Base-by-base conservation (phyloP, 2,113 vertebrate species). In the Tragulus kanchil region DNA sequence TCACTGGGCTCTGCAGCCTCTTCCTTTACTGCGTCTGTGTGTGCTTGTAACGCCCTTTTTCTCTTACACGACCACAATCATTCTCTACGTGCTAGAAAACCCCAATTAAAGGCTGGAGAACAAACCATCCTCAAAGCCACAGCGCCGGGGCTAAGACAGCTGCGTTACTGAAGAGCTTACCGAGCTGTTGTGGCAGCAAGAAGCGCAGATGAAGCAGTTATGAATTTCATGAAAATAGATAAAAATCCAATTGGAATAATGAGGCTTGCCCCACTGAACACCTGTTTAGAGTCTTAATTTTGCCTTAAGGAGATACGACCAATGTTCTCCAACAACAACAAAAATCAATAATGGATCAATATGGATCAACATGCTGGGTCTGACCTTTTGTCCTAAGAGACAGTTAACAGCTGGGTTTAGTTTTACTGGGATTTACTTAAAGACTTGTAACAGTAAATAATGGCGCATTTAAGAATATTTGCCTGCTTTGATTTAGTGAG, bases 331-430 rank as follows among this genome's bases (percentile, higher is more conserved):
- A 97, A 98, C 97, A 98, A 97, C 98, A 94, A 93, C 45, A 96
- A 52, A 96, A 98, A 98, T 99, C 99, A 98, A 99, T 99, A 98
- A 73, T 98, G 98, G 98, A 98, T 99, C 98, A 98, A 99, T 99
- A 98, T 75, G 98, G 98, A 97, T 98, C 98, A 98, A 98, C 96
- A 97, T 97, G 98, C 95, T 95, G 96, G 98, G 93, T 75, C 92
- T 19, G 96, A 97, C 98, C 98, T 98, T 99, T 98, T 99, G 98
- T 99, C 98, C 97, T 90, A 95, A 97, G 97, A 97, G 96, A 98
- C 98, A 98, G 98, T 98, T 98, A 99, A 98, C 97, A 98, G 98
- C 98, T 95, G 97, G 93, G 89, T 98, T 98, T 85, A 97, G 87
- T 98, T 98, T 98, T 98, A 96, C 0, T 94, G 98, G 97, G 98